Evolutionary conservation across 2,113 vertebrate species (phyloP).

Genomic region (Thinocorus orbignyianus): DNA sequence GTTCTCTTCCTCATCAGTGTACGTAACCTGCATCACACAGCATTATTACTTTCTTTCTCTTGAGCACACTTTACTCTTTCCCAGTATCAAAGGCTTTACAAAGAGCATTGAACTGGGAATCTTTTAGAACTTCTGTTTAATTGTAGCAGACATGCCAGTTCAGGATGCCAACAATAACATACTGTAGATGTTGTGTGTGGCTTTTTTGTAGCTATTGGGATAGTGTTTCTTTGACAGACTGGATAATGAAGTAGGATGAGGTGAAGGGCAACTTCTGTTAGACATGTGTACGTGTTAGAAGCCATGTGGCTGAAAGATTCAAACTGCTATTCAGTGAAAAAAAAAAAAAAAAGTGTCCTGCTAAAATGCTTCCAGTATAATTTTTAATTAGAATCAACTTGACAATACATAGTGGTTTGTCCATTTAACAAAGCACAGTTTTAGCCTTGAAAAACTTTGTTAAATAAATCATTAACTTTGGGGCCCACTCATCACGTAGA

Average conservation of each 20-base stretch:
- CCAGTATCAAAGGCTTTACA: background rate
- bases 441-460: background rate
- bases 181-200: slow-evolving; percentile 46
- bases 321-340: background rate
- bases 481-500: too few relatives aligned
- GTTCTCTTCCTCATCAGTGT: background rate
- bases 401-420: background rate
- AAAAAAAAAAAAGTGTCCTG: background rate
- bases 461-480: background rate
- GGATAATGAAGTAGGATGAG: slow-evolving; percentile 44
- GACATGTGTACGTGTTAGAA: slow-evolving; percentile 11
- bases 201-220: background rate
- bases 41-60: background rate
- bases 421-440: background rate
- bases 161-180: slow-evolving; percentile 51
- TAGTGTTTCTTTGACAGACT: background rate
- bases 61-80: background rate
- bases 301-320: background rate
- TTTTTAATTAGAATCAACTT: background rate
- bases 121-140: slow-evolving; percentile 44
- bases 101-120: slow-evolving; percentile 14
- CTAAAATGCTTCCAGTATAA: background rate
- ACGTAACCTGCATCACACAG: background rate
- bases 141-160: slow-evolving; percentile 11
- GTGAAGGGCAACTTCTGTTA: background rate